Evolutionary conservation across 2,113 vertebrate genomes (phyloP).

Genomic region (Serilophus lunatus): DNA sequence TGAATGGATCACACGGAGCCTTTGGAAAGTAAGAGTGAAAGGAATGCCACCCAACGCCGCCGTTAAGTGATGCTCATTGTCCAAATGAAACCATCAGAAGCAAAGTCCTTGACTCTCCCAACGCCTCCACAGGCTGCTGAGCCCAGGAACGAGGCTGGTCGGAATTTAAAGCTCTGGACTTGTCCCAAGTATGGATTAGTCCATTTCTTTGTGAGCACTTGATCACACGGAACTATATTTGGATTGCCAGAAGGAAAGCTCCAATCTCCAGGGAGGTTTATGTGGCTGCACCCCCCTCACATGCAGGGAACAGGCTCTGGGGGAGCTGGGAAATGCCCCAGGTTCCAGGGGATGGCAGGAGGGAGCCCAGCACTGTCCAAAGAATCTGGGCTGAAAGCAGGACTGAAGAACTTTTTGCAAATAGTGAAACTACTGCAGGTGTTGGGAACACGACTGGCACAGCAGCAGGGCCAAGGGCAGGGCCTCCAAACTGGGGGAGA

Average conservation of each 20-base stretch:
- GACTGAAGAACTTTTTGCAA: not conserved
- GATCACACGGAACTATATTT: not conserved
- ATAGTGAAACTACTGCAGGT: fast-evolving
- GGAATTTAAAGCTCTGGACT: constrained; percentile 2
- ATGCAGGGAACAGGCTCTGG: not conserved
- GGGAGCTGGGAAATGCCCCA: fast-evolving
- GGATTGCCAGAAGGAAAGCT: not conserved
- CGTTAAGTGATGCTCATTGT: constrained; percentile 7
- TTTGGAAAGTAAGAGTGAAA: constrained; percentile 45
- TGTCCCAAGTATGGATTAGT: constrained; percentile 45
- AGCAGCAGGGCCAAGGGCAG: fast-evolving
- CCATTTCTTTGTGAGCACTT: not conserved
- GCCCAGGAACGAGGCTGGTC: not conserved
- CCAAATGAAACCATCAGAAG: constrained; percentile 34
- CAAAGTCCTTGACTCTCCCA: not conserved
- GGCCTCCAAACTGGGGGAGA: not conserved
- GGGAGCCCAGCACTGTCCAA: not conserved
- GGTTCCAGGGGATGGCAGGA: not conserved
- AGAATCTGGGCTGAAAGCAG: not conserved
- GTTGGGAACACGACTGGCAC: not conserved
- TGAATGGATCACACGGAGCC: constrained; percentile 1
- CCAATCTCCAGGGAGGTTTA: not conserved
- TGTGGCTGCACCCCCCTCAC: not conserved
- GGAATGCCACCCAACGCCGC: constrained; percentile 23
- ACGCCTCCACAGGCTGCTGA: not conserved